phyloP scores from a whole-genome alignment of 2,888 invertebrate genomes.

The Muschampia plurimacula region DNA sequence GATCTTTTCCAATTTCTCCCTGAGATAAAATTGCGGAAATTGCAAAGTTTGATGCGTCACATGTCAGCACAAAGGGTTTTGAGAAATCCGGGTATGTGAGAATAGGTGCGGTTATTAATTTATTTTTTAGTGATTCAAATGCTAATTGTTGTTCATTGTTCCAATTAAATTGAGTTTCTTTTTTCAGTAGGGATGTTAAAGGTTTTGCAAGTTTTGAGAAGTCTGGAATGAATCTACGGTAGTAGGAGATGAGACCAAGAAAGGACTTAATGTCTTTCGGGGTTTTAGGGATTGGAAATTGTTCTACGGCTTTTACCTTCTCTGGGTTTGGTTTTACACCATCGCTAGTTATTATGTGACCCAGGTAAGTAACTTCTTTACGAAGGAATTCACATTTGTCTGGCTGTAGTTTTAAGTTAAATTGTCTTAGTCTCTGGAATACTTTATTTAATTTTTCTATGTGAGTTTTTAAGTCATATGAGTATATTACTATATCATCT shows the following conservation, averaged over 20 bases:
- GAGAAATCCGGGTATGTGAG: slow-evolving; percentile 25
- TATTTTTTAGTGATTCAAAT: not conserved
- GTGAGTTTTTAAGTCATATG: not conserved
- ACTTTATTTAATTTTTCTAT: not conserved
- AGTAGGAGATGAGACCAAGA: slow-evolving; percentile 58
- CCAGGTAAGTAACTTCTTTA: slow-evolving; percentile 45
- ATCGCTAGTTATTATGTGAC: slow-evolving; percentile 49
- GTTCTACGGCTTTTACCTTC: slow-evolving; percentile 40
- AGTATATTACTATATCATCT: not conserved
- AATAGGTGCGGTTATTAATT: not conserved
- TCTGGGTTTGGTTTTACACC: slow-evolving; percentile 50
- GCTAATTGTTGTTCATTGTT: not conserved
- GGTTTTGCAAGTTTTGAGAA: slow-evolving; percentile 48
- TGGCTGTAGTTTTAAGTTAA: not conserved
- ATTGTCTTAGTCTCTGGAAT: not conserved
- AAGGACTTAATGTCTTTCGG: slow-evolving; percentile 48
- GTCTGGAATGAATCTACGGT: slow-evolving; percentile 57
- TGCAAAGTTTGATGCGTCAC: slow-evolving; percentile 38
- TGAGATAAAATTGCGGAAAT: slow-evolving; percentile 45
- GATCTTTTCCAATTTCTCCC: slow-evolving; percentile 44
- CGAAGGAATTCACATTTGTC: slow-evolving; percentile 51
- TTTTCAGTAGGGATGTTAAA: not conserved
- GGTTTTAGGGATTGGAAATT: slow-evolving; percentile 41
- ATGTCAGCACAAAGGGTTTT: slow-evolving; percentile 25
- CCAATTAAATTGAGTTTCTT: not conserved